Evolutionary conservation across 2,888 invertebrate genomes (phyloP).

Genomic region (Oligia latruncula): DNA sequence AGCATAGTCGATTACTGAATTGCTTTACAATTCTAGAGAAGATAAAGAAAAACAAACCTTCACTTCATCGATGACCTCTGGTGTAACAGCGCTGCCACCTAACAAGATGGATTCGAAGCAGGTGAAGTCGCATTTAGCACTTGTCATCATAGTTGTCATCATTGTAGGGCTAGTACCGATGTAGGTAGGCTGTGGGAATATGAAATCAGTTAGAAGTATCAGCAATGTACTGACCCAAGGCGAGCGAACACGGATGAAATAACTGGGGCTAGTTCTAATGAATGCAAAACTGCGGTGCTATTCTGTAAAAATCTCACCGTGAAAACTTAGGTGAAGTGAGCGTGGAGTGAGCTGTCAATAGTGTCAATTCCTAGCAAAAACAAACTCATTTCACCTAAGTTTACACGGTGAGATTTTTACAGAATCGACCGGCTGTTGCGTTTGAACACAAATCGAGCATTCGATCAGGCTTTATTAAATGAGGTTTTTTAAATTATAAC

Average conservation of each 20-base stretch:
- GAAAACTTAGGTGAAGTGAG: too few relatives aligned
- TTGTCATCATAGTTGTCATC: conserved; percentile 45
- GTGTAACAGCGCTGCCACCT: conserved; percentile 57
- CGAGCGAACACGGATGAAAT: neutral
- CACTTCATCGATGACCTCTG: conserved; percentile 37
- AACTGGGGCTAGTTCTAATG: neutral
- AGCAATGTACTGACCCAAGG: neutral
- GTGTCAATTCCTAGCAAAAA: too few relatives aligned
- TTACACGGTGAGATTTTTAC: too few relatives aligned
- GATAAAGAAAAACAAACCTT: conserved; percentile 53
- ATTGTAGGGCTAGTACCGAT: conserved; percentile 42
- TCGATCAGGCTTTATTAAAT: neutral
- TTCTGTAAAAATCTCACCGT: too few relatives aligned
- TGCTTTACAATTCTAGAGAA: neutral
- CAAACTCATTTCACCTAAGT: too few relatives aligned
- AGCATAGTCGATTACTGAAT: neutral
- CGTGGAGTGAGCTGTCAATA: too few relatives aligned
- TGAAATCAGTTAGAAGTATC: neutral
- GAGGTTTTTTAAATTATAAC: neutral
- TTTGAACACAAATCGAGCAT: neutral
- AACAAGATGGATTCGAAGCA: conserved; percentile 55
- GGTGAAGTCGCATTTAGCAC: conserved; percentile 58
- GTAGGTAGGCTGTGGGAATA: conserved; percentile 44
- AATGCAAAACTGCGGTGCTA: neutral
- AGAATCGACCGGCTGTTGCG: too few relatives aligned